Evolutionary conservation across 1,140 invertebrate species (phyloP).

Genomic region (Andricus grossulariae): DNA sequence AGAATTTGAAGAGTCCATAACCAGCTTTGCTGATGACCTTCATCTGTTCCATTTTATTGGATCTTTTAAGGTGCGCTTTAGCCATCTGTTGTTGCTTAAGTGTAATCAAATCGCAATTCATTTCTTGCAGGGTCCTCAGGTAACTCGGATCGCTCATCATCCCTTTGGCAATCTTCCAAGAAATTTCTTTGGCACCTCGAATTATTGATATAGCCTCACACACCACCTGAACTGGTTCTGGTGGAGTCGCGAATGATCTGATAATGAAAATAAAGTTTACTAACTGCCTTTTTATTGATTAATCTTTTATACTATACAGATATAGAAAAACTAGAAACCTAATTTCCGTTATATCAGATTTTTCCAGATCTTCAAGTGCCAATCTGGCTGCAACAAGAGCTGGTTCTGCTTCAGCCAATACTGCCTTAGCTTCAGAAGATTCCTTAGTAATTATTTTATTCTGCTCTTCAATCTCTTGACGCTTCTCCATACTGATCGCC

Average conservation of each 20-base stretch:
- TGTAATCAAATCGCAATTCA: conserved; percentile 90
- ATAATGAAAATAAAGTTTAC: conserved; percentile 22
- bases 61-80: conserved; percentile 82
- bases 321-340: conserved; percentile 65
- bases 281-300: background rate
- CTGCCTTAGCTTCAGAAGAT: conserved; percentile 88
- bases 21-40: conserved; percentile 87
- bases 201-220: conserved; percentile 92
- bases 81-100: conserved; percentile 83
- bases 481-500: conserved; percentile 84
- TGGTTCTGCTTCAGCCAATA: conserved; percentile 86
- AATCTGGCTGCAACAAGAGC: conserved; percentile 86
- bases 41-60: conserved; percentile 85
- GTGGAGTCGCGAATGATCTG: conserved; percentile 92
- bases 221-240: conserved; percentile 89
- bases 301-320: conserved; percentile 3
- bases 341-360: conserved; percentile 94
- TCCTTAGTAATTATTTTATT: conserved; percentile 86
- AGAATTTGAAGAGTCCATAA: conserved; percentile 88
- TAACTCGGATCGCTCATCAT: conserved; percentile 95
- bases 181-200: conserved; percentile 87
- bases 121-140: conserved; percentile 85
- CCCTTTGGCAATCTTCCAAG: conserved; percentile 91
- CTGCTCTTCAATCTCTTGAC: conserved; percentile 87
- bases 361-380: conserved; percentile 88